Percentiles rank a stretch among this genome's conserved stretches.
Conservation (phyloP, 2,113 vertebrate genomes). For the Spea bombifrons region DNA sequence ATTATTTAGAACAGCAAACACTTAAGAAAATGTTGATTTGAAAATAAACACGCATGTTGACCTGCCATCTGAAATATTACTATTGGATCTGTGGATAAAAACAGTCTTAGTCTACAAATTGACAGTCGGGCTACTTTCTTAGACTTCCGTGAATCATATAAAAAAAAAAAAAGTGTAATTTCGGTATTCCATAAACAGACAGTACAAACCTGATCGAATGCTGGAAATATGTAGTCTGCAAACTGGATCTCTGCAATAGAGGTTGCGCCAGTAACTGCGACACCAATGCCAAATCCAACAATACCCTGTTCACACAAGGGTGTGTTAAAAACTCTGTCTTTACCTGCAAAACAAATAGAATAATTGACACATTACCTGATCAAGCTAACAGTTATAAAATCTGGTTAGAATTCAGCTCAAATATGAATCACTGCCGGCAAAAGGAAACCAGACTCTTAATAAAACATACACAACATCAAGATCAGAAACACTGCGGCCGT, state of each 20-base stretch:
- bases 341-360: conserved; percentile 67
- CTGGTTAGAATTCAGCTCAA: not conserved
- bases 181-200: conserved; percentile 1
- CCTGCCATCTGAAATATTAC: too few relatives aligned
- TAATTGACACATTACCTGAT: not conserved
- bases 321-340: conserved; percentile 97
- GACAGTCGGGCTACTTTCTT: not conserved
- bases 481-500: conserved; percentile 2
- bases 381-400: conserved; percentile 1
- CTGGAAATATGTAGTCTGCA: conserved; percentile 96
- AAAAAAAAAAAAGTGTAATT: not conserved
- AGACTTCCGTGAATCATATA: not conserved
- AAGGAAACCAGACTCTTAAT: conserved; percentile 14
- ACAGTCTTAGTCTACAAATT: not conserved
- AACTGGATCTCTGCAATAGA: conserved; percentile 98
- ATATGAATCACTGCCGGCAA: conserved; percentile 16
- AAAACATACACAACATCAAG: conserved; percentile 4
- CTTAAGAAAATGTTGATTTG: too few relatives aligned
- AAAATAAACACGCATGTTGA: too few relatives aligned
- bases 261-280: conserved; percentile 86
- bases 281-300: conserved; percentile 95
- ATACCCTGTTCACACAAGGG: conserved; percentile 97
- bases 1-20: too few relatives aligned
- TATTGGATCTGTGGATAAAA: too few relatives aligned
- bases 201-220: conserved; percentile 91